phyloP scores from a whole-genome alignment of 1,140 invertebrate species.

The Pararge aegeria region DNA sequence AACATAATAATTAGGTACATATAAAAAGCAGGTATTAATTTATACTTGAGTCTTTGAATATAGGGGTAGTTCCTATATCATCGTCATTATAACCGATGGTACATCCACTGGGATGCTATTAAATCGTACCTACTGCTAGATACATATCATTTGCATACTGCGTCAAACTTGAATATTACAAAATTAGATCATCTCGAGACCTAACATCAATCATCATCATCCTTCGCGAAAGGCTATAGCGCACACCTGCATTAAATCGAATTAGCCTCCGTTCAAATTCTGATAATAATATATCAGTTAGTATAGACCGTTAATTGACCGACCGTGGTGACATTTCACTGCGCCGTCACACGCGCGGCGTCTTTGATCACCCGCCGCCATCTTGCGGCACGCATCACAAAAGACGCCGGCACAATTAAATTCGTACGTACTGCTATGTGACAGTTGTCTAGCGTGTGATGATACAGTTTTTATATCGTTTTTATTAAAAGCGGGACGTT shows the following conservation, averaged over 20 bases:
- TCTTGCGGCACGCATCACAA: constrained; percentile 53
- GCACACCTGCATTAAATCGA: constrained; percentile 11
- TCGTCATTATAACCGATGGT: no score
- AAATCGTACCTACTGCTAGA: no score
- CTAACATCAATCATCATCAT: background rate
- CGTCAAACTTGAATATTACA: no score
- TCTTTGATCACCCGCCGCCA: constrained; percentile 48
- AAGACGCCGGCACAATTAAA: constrained; percentile 66
- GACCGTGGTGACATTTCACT: constrained; percentile 71
- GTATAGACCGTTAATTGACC: constrained; percentile 56
- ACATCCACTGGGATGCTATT: no score
- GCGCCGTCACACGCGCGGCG: constrained; percentile 42
- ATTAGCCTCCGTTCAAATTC: constrained; percentile 16
- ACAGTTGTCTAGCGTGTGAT: constrained; percentile 43
- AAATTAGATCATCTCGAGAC: background rate
- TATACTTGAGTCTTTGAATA: no score
- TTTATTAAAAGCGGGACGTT: constrained; percentile 30
- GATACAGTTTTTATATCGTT: constrained; percentile 32
- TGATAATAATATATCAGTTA: constrained; percentile 1
- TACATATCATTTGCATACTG: no score
- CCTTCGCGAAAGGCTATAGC: background rate
- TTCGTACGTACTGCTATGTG: constrained; percentile 66
- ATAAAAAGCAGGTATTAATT: no score
- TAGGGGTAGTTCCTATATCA: no score
- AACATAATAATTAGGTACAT: no score